phyloP scores from a whole-genome alignment of 2,113 vertebrate species.

The Semnornis frantzii region DNA sequence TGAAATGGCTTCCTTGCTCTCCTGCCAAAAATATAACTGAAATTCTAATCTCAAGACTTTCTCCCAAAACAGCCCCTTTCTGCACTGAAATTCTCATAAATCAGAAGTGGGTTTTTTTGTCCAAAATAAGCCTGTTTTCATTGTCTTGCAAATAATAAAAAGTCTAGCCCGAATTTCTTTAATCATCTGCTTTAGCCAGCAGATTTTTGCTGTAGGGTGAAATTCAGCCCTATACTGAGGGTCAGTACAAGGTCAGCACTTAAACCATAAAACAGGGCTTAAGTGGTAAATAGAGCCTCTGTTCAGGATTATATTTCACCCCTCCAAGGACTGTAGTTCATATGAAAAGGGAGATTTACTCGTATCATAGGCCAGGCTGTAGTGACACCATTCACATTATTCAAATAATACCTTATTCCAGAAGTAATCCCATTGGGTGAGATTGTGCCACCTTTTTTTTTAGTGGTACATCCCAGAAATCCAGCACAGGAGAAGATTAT shows the following conservation, averaged over 20 bases:
- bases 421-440: background rate
- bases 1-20: conserved; percentile 59
- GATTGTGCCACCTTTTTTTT: background rate
- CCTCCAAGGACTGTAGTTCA: conserved; percentile 24
- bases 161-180: conserved; percentile 35
- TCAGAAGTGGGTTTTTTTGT: conserved; percentile 38
- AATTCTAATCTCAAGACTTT: conserved; percentile 59
- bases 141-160: conserved; percentile 55
- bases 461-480: background rate
- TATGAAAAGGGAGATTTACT: conserved; percentile 48
- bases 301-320: conserved; percentile 56
- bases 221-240: conserved; percentile 50
- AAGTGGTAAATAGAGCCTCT: conserved; percentile 63
- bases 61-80: conserved; percentile 49
- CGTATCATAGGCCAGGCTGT: background rate
- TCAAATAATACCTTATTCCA: background rate
- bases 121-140: conserved; percentile 48
- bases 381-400: conserved; percentile 19
- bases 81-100: conserved; percentile 52
- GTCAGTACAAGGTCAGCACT: conserved; percentile 56
- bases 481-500: background rate
- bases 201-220: conserved; percentile 36
- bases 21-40: conserved; percentile 53
- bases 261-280: conserved; percentile 68
- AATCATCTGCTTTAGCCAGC: conserved; percentile 1